Conservation (phyloP, 2,888 invertebrate genomes). For the Allophyes oxyacanthae region DNA sequence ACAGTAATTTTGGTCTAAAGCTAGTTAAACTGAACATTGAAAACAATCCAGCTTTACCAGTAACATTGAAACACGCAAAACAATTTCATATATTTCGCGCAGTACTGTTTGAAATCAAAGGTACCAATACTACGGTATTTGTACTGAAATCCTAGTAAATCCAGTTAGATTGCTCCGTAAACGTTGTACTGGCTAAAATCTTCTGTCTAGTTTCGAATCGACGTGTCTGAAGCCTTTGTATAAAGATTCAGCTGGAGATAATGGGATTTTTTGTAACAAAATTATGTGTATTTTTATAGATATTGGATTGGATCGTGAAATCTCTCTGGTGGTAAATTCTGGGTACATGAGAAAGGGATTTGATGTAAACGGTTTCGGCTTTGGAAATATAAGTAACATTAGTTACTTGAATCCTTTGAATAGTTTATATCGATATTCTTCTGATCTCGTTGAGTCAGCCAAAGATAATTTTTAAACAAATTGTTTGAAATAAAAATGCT, state of each 20-base stretch:
- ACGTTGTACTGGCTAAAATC: conserved; percentile 42
- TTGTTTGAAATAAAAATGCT: too few species aligned
- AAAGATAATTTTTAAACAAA: too few species aligned
- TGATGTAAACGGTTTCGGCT: conserved; percentile 31
- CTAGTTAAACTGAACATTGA: background rate
- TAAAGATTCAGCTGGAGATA: conserved; percentile 29
- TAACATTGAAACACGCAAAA: conserved; percentile 17
- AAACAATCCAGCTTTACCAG: background rate
- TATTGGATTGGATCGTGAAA: conserved; percentile 41
- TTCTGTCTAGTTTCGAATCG: conserved; percentile 48
- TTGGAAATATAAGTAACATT: conserved; percentile 12
- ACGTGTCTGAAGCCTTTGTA: conserved; percentile 36
- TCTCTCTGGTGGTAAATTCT: conserved; percentile 34
- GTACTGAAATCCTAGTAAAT: conserved; percentile 48
- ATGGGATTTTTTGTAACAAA: conserved; percentile 41
- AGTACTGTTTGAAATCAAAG: conserved; percentile 45
- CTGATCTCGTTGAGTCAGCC: too few species aligned
- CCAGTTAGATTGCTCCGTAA: conserved; percentile 49
- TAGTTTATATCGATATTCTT: conserved; percentile 14
- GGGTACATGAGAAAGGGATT: conserved; percentile 43
- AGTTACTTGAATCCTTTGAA: conserved; percentile 24
- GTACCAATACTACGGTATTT: conserved; percentile 47
- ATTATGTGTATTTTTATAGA: conserved; percentile 39
- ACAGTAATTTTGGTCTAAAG: too few species aligned
- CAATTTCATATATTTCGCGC: conserved; percentile 18